These are phyloP conservation scores for Glossophaga mutica DNA, from an alignment of 2,797 vertebrate genomes.

Conservation along the genomic window DNA sequence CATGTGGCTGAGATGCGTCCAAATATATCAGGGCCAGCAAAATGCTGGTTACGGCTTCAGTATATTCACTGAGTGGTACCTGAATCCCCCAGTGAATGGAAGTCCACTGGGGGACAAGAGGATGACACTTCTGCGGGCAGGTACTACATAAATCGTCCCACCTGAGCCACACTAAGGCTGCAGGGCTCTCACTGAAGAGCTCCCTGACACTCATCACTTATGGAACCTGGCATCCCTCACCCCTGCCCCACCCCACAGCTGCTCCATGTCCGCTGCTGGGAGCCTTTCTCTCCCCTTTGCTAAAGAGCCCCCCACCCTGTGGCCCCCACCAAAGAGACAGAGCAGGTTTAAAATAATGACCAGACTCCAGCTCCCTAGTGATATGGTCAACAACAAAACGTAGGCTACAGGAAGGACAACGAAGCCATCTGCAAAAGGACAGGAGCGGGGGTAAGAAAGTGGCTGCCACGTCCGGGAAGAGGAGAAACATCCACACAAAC, in stretches of 20 bases:
- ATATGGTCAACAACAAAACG: not conserved
- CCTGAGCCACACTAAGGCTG: not conserved
- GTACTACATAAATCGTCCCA: not conserved
- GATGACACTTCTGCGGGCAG: not conserved
- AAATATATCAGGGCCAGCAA: not conserved
- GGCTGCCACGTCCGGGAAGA: not conserved
- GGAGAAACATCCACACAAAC: not conserved
- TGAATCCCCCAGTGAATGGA: not conserved
- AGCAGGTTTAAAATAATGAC: not conserved
- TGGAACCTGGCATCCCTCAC: not conserved
- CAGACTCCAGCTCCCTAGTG: not conserved
- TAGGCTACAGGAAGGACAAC: not conserved
- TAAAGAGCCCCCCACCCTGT: not conserved
- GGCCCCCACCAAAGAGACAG: not conserved
- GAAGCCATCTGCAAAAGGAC: not conserved
- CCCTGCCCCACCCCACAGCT: not conserved
- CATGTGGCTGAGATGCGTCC: not conserved
- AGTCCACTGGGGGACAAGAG: not conserved
- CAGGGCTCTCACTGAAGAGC: not conserved
- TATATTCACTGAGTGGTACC: not conserved
- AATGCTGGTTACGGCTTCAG: not conserved
- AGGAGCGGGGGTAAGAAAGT: not conserved
- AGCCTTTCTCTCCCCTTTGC: not conserved
- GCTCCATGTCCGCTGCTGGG: not conserved
- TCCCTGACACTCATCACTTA: not conserved